Base-by-base conservation (phyloP, 2,888 invertebrate genomes). In the Hyppa rectilinea region DNA sequence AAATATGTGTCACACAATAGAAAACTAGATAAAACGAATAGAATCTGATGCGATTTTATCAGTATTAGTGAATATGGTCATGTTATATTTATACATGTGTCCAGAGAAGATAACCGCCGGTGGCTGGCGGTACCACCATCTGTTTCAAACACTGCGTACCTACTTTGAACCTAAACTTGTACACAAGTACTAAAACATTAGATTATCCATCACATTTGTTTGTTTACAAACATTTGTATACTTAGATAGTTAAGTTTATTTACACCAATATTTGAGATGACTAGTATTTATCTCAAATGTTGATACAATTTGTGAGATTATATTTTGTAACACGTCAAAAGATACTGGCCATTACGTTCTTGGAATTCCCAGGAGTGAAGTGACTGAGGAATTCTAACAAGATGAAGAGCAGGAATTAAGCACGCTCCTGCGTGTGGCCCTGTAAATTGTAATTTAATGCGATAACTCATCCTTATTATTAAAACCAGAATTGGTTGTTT, bases 111-210 rank as follows among this genome's bases (percentile, higher is more conserved):
- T 92, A 92, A 90, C 86, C 83, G 85, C 82, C 92, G 88, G 93
- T 90, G 93, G 92, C 93, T 92, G 93, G 93, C 85, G 84, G 88
- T 88, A 83, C 92, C 92, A 89, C 87, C 88, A 87, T 92, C 92
- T 93, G 92, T 82, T 86, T 81, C 60, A 68, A 78, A 81, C 81
- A 83, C 85, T 79, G 83, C 74, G 88, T 85, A 85, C 88, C 80
- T 75, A 85, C 88, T 80, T 75, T 72, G 81, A 85, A 79, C 70
- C 61, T 66, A 59, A 65, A 67, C 43, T 59, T 71, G 20, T 47
- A 49, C 9, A 43, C 17, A 36, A 55, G 14, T 52, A 60, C 52
- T 50, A 45, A 63, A 49, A 66, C 49, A 64, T 68, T 53, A 61
- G 65, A 71, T 80, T 66, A 74, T 53, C 71, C 49, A 75, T 45